Conservation (phyloP, 2,888 invertebrate species). For the Drosophila crucigera region DNA sequence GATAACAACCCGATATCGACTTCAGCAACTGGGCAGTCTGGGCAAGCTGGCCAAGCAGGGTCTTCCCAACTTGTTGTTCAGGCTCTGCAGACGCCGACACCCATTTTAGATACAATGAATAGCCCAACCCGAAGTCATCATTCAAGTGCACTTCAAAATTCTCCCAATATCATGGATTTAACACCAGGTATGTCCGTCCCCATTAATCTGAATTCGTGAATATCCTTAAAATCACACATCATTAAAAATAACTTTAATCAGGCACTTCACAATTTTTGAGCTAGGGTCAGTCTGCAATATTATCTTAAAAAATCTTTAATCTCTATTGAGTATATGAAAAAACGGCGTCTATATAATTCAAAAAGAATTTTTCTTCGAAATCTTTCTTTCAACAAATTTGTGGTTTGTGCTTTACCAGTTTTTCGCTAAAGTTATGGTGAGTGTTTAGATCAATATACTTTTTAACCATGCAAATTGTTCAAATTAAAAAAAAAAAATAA, state of each 20-base stretch:
- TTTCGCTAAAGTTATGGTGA: too few species aligned
- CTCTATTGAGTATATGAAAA: too few species aligned
- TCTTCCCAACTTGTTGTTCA: background rate
- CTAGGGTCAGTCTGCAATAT: too few species aligned
- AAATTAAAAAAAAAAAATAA: too few species aligned
- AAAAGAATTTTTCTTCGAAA: too few species aligned
- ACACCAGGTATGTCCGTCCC: conserved; percentile 86
- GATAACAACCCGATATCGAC: conserved; percentile 71
- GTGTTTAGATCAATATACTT: too few species aligned
- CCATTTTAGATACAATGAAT: conserved; percentile 23
- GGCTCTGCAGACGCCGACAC: conserved; percentile 13
- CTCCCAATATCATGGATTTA: conserved; percentile 86
- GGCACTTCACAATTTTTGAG: too few species aligned
- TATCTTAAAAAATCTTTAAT: too few species aligned
- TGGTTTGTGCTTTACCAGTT: too few species aligned
- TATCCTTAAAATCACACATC: background rate
- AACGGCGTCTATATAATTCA: too few species aligned
- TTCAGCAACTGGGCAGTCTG: background rate
- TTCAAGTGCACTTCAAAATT: conserved; percentile 77
- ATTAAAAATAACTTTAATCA: background rate
- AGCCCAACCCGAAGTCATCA: conserved; percentile 48
- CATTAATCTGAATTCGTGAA: background rate
- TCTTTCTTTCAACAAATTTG: too few species aligned
- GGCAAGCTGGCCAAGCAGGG: background rate
- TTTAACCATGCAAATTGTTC: too few species aligned